A percentile compares a stretch with the other conserved stretches of the same genome.
phyloP scores from a whole-genome alignment of 2,113 vertebrate species.

The Etheostoma spectabile region DNA sequence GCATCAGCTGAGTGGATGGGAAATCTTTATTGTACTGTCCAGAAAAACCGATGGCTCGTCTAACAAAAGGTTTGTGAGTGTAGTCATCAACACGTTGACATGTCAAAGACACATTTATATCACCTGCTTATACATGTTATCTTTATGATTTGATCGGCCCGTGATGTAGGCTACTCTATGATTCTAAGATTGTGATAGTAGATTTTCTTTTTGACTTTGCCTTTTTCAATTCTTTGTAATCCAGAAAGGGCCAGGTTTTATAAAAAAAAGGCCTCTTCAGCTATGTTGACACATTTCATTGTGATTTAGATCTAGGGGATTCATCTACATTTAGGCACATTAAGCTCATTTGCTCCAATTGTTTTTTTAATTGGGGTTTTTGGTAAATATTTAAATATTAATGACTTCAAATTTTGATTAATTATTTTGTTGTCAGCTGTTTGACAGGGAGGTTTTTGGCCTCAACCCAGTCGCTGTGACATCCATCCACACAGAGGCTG shows the following conservation, averaged over 20 bases:
- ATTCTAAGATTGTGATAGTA: neutral
- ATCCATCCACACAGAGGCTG: neutral
- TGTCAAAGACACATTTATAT: neutral
- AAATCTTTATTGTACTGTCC: neutral
- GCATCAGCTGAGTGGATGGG: neutral
- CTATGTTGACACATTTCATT: neutral
- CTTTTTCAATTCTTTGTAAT: neutral
- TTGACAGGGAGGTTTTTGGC: neutral
- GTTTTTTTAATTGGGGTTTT: neutral
- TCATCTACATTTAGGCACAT: neutral
- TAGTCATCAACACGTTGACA: neutral
- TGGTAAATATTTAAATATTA: neutral
- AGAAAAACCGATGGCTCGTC: neutral
- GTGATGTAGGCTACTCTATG: neutral
- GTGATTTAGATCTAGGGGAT: neutral
- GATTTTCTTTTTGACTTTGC: neutral
- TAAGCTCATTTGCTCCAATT: neutral
- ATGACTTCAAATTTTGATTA: neutral
- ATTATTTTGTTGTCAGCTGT: neutral
- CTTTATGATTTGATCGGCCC: neutral
- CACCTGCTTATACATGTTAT: neutral
- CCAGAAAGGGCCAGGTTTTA: neutral
- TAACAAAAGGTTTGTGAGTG: neutral
- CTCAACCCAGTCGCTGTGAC: slow-evolving; percentile 14
- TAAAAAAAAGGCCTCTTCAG: neutral